Conservation (phyloP, 2,888 invertebrate species). For the Cosmia pyralina region DNA sequence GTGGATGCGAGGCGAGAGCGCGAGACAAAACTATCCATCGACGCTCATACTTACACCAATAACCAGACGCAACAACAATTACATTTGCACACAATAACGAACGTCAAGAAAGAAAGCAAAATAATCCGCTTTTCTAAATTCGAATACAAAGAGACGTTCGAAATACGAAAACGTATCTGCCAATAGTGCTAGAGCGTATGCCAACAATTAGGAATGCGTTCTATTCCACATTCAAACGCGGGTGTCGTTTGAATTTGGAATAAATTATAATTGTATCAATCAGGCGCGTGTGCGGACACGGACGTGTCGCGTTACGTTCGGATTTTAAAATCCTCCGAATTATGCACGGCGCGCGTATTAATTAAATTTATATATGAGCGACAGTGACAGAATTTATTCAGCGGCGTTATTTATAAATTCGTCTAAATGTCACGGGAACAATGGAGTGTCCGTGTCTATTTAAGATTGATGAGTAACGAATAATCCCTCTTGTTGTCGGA, state of each 20-base stretch:
- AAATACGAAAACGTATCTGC: slow-evolving; percentile 86
- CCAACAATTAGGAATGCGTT: slow-evolving; percentile 88
- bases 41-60: slow-evolving; percentile 80
- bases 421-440: slow-evolving; percentile 89
- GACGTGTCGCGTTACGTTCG: slow-evolving; percentile 64
- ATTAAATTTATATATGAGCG: slow-evolving; percentile 79
- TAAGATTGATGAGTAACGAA: slow-evolving; percentile 88
- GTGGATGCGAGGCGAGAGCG: slow-evolving; percentile 54
- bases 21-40: slow-evolving; percentile 72
- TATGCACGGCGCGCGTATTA: slow-evolving; percentile 74
- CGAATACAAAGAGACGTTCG: slow-evolving; percentile 87
- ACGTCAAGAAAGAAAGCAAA: slow-evolving; percentile 85
- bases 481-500: slow-evolving; percentile 84
- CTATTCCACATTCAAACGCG: slow-evolving; percentile 85
- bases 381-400: slow-evolving; percentile 78
- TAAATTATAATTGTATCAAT: slow-evolving; percentile 75
- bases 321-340: slow-evolving; percentile 75
- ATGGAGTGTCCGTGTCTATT: slow-evolving; percentile 86
- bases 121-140: slow-evolving; percentile 86
- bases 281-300: slow-evolving; percentile 53
- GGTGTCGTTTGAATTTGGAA: slow-evolving; percentile 79
- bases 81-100: slow-evolving; percentile 88
- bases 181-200: slow-evolving; percentile 85
- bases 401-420: slow-evolving; percentile 86
- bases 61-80: slow-evolving; percentile 83